Conservation (phyloP, 2,888 invertebrate species). For the Acanthococcus lagerstroemiae region DNA sequence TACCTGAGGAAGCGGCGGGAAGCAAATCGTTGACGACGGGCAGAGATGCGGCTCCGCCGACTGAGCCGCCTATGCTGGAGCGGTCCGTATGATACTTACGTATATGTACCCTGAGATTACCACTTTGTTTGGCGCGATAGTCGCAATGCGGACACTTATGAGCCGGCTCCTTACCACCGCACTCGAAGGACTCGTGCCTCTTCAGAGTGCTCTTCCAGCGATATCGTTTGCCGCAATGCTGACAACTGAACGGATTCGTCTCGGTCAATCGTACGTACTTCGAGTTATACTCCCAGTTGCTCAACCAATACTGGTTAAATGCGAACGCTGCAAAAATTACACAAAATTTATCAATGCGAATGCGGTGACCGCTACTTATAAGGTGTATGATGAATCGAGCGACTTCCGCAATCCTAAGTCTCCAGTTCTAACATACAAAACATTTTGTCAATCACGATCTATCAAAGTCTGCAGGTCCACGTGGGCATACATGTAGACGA, state of each 20-base stretch:
- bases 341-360: neutral
- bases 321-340: conserved; percentile 18
- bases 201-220: conserved; percentile 77
- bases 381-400: too few relatives aligned
- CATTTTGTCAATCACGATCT: too few relatives aligned
- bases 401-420: too few relatives aligned
- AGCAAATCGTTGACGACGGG: conserved; percentile 19
- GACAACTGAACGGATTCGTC: conserved; percentile 44
- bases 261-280: conserved; percentile 35
- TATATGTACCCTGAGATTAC: conserved; percentile 71
- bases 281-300: conserved; percentile 35
- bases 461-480: too few relatives aligned
- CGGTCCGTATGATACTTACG: conserved; percentile 45
- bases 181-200: conserved; percentile 72
- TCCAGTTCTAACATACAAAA: too few relatives aligned
- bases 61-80: neutral
- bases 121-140: conserved; percentile 68
- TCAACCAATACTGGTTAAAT: conserved; percentile 33
- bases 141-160: conserved; percentile 71
- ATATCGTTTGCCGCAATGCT: conserved; percentile 75
- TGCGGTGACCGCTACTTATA: neutral
- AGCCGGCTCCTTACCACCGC: conserved; percentile 70
- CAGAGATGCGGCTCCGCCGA: neutral
- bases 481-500: too few relatives aligned
- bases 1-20: conserved; percentile 16